Conservation (phyloP, 2,888 invertebrate genomes). For the Drosophila greeni region DNA sequence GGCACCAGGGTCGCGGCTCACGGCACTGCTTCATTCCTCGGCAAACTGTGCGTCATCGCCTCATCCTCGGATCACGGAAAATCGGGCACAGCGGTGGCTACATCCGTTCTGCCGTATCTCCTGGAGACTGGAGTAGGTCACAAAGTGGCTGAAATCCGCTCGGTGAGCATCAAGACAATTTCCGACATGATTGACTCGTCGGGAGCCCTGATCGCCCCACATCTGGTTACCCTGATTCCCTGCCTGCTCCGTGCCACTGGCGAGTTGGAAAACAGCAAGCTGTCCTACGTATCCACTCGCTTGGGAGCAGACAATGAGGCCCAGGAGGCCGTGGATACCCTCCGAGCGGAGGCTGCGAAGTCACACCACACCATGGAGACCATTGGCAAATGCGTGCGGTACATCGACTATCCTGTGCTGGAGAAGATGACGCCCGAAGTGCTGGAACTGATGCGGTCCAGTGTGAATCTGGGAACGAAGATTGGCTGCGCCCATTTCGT, state of each 20-base stretch:
- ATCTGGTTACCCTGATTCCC: slow-evolving; percentile 88
- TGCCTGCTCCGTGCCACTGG: slow-evolving; percentile 92
- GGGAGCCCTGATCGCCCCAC: slow-evolving; percentile 88
- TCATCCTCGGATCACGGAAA: slow-evolving; percentile 85
- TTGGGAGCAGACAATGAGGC: slow-evolving; percentile 84
- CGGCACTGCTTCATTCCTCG: slow-evolving; percentile 84
- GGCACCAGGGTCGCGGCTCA: slow-evolving; percentile 88
- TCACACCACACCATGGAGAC: slow-evolving; percentile 94
- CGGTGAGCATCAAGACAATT: slow-evolving; percentile 90
- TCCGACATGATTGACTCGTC: slow-evolving; percentile 91
- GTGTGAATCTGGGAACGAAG: slow-evolving; percentile 90
- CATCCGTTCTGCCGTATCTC: slow-evolving; percentile 88
- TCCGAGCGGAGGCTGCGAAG: slow-evolving; percentile 88
- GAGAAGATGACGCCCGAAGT: slow-evolving; percentile 89
- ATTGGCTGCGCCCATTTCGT: slow-evolving; percentile 90
- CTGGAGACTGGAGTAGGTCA: slow-evolving; percentile 89
- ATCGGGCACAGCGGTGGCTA: slow-evolving; percentile 85
- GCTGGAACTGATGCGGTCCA: slow-evolving; percentile 88
- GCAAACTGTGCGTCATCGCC: slow-evolving; percentile 88
- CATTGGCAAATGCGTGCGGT: slow-evolving; percentile 86
- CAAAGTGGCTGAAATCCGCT: slow-evolving; percentile 87
- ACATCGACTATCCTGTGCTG: slow-evolving; percentile 87
- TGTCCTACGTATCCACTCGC: slow-evolving; percentile 89
- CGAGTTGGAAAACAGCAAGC: slow-evolving; percentile 88
- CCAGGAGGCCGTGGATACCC: slow-evolving; percentile 88